Base-by-base conservation (phyloP, 2,113 vertebrate species). In the Asarcornis scutulata region DNA sequence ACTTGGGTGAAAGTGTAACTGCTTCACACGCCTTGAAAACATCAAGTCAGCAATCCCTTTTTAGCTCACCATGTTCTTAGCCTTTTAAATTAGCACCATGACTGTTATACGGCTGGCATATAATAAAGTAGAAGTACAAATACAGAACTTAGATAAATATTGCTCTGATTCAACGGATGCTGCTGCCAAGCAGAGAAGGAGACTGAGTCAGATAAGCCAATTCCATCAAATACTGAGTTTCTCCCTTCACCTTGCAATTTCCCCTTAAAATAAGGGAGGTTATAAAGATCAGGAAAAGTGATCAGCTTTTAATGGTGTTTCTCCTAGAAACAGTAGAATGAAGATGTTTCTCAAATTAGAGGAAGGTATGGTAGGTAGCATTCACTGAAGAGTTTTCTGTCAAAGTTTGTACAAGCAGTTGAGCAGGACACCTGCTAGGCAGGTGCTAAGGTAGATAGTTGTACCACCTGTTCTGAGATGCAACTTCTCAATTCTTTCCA, bases 71-170 rank as follows among this genome's bases (percentile, higher is more conserved):
- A 1, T 46, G 63, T 62, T 87, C 74, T 53, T 18, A 68, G 76
- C 81, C 63, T 95, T 94, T 93, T 91, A 93, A 95, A 94, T 94
- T 32, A 95, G 93, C 93, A 95, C 89, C 71, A 59, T 32, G 84
- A 74, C 75, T 79, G 78, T 63, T 73, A 88, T 42, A 76, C 0
- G 31, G 84, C 91, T 94, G 93, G 69, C 76, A 88, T 50, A 83
- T 26, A 91, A 83, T 67, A 25, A 91, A 40, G 74, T 8, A 76
- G 48, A 82, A 87, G 42, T 38, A 86, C 82, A 91, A 93, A 93
- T 53, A 53, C 56, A 92, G 62, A 84, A 84, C 62, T 76, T 7
- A 21, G 46, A 93, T 75, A 88, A 91, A 88, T 59, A 58, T 13
- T 78, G 56, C 60, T 60, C 66, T n/a, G 69, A 90, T 56, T 72